Conservation (phyloP, 2,113 vertebrate genomes). For the Verasper variegatus region DNA sequence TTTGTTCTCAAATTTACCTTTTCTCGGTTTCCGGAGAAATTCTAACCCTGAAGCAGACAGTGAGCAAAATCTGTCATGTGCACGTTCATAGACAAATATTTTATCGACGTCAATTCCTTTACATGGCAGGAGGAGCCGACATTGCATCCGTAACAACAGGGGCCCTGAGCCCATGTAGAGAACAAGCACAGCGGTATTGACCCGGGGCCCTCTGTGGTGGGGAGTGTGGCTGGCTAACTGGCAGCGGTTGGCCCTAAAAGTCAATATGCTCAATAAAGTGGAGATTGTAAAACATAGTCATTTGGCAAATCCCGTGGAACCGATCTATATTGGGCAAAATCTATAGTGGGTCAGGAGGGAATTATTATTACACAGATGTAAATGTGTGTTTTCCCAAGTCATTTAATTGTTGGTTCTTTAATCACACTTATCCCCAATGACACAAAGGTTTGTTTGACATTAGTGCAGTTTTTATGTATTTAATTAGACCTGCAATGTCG, state of each 20-base stretch:
- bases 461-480: neutral
- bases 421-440: constrained; percentile 3
- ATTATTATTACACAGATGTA: constrained; percentile 18
- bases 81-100: neutral
- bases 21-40: neutral
- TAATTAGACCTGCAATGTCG: neutral
- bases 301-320: constrained; percentile 46
- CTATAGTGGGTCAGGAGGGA: constrained; percentile 38
- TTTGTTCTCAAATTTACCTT: neutral
- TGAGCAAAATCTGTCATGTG: neutral
- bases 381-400: constrained; percentile 12
- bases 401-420: constrained; percentile 10
- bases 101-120: constrained; percentile 13
- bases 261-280: constrained; percentile 71
- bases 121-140: neutral
- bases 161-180: constrained; percentile 27
- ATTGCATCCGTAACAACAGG: constrained; percentile 25
- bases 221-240: constrained; percentile 47
- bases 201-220: constrained; percentile 26
- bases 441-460: neutral
- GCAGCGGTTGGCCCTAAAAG: constrained; percentile 45
- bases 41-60: neutral
- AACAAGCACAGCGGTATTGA: constrained; percentile 54
- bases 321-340: constrained; percentile 50
- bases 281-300: constrained; percentile 56